Base-by-base conservation (phyloP, 2,888 invertebrate species). In the Lochmaea capreae region DNA sequence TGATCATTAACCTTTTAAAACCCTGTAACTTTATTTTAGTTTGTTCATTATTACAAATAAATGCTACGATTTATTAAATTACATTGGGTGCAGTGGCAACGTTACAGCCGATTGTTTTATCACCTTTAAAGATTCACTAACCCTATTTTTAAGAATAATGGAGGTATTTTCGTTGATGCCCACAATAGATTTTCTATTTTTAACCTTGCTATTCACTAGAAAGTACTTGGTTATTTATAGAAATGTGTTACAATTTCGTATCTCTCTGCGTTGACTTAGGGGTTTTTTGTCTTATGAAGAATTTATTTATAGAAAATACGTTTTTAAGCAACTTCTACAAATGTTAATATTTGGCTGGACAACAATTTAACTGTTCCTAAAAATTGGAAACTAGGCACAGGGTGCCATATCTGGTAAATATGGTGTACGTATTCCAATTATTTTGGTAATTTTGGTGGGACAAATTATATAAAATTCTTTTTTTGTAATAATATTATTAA, bases 151-250 rank as follows among this genome's bases (percentile, higher is more conserved):
- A 39, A 54, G 52, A 66, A 18, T 52, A 71, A 67, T 46, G 43
- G 26, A 46, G 46, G 63, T 67, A 67, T 73, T 68, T 72, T 68
- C 46, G 57, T 73, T 42, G 54, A 33, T 18, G 46, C 65, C 49
- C 33, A 73, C 68, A 73, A 73, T 68, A 73, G 73, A 73, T 52
- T 61, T 63, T 73, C 73, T 73, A 73, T 73, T 65, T 73, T 65
- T 57, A 65, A 65, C 65, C 57, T 16, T 65, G 59, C 67, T 73
- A 68, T 73, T 73, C 73, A 73, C 68, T 68, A 73, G 73, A 73
- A 73, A 73, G 61, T 73, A 67, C 73, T 65, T 22, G 59, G 46
- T 65, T 73, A 73, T 65, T 65, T 68, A 58, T 73, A 73, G 73
- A 68, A 54, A 65, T 46, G 63, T 73, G 73, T 68, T 68, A 68